phyloP scores from a whole-genome alignment of 2,888 invertebrate genomes.

The Lepidochrysops patricia region DNA sequence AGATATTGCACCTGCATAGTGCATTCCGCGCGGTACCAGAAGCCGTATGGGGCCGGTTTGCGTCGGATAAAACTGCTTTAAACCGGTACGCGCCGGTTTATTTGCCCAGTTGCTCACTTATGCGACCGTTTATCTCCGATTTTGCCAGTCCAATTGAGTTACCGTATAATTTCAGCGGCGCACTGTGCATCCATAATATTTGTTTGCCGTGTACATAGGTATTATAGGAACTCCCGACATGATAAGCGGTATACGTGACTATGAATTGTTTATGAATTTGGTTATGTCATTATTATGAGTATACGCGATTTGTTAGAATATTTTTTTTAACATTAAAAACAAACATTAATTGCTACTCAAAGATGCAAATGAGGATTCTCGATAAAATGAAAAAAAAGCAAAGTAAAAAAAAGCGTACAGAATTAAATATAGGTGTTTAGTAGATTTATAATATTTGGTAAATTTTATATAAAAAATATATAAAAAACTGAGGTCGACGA shows the following conservation, averaged over 20 bases:
- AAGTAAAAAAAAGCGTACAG: not conserved
- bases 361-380: not conserved
- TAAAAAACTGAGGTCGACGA: no score
- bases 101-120: slow-evolving; percentile 16
- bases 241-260: slow-evolving; percentile 12
- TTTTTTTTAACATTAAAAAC: no score
- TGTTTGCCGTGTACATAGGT: slow-evolving; percentile 5
- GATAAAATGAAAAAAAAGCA: not conserved
- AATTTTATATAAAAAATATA: no score
- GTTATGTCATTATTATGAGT: not conserved
- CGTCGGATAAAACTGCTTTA: slow-evolving; percentile 23
- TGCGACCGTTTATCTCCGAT: slow-evolving; percentile 14
- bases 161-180: slow-evolving; percentile 12
- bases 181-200: slow-evolving; percentile 3
- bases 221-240: not conserved
- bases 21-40: slow-evolving; percentile 24
- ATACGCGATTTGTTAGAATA: no score
- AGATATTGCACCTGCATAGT: slow-evolving; percentile 31
- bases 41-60: slow-evolving; percentile 26
- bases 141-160: slow-evolving; percentile 18
- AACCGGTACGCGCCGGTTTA: slow-evolving; percentile 20
- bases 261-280: not conserved
- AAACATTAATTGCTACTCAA: not conserved
- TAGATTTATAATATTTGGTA: no score
- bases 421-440: no score